These are phyloP conservation scores for Brotogeris chrysoptera DNA, from an alignment of 2,797 vertebrate species.

Conservation along the genomic window DNA sequence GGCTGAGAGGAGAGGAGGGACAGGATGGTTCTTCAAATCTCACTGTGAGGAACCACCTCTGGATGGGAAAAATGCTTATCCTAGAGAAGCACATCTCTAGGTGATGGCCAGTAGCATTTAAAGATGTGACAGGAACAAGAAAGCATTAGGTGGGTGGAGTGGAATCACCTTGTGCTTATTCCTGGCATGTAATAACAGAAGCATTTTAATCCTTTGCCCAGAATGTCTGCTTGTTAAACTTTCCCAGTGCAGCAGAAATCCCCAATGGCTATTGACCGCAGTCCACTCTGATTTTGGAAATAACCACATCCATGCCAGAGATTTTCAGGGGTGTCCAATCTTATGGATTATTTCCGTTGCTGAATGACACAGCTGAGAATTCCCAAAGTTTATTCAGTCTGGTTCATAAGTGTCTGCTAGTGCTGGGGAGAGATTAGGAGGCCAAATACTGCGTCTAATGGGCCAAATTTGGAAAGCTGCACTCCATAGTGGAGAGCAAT, in stretches of 20 bases:
- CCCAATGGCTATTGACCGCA: neutral
- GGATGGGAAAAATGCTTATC: neutral
- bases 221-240: neutral
- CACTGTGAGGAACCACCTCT: neutral
- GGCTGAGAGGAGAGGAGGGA: neutral
- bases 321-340: neutral
- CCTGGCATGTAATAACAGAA: neutral
- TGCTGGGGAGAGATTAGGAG: neutral
- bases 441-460: neutral
- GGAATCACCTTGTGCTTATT: neutral
- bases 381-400: neutral
- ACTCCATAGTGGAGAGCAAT: neutral
- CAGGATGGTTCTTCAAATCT: neutral
- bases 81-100: neutral
- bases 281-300: neutral
- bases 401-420: neutral
- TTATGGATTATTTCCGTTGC: conserved; percentile 14
- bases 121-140: neutral
- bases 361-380: conserved; percentile 2
- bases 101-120: neutral
- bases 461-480: neutral
- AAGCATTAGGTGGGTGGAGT: neutral
- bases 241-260: neutral
- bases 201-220: neutral
- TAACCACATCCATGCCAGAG: neutral